Evolutionary conservation across 37 sponge, comb jelly and placozoan genomes (phyloP), one percentile per base, ranked within the genome.

Genomic region (Theonella swinhoei): DNA sequence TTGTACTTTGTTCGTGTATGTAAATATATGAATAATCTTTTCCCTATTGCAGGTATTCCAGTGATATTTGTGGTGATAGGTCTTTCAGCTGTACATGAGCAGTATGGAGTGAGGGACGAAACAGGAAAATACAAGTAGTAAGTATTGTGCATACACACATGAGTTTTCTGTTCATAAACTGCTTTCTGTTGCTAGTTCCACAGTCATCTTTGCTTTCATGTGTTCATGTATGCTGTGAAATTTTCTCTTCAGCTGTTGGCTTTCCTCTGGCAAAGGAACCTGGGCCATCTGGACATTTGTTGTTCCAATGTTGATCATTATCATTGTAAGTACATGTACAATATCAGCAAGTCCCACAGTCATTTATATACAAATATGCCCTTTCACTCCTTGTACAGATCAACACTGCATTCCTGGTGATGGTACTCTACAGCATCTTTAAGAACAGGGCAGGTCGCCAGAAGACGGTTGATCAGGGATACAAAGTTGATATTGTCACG

Each of bases 161-260:
- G n/a, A n/a, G n/a, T n/a, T n/a, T n/a, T n/a, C n/a, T n/a, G n/a
- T n/a, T n/a, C n/a, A n/a, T n/a, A n/a, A n/a, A n/a, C n/a, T n/a
- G n/a, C n/a, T n/a, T n/a, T n/a, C n/a, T n/a, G n/a, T n/a, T n/a
- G n/a, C n/a, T n/a, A n/a, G n/a, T n/a, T n/a, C n/a, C n/a, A n/a
- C n/a, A n/a, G n/a, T n/a, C n/a, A n/a, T n/a, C n/a, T n/a, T n/a
- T n/a, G n/a, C n/a, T n/a, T n/a, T n/a, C n/a, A n/a, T n/a, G n/a
- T n/a, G n/a, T n/a, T n/a, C n/a, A n/a, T n/a, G n/a, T n/a, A n/a
- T n/a, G n/a, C n/a, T 65, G 66, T 70, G 20, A 35, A 70, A 36
- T 26, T 66, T 35, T 70, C n/a, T 9, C 36, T n/a, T 14, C 54
- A 86, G 87, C 62, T 86, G 87, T 62, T 86, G 87, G 87, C 39